Conservation (phyloP, 2,113 vertebrate genomes). For the Rhipidura dahli region DNA sequence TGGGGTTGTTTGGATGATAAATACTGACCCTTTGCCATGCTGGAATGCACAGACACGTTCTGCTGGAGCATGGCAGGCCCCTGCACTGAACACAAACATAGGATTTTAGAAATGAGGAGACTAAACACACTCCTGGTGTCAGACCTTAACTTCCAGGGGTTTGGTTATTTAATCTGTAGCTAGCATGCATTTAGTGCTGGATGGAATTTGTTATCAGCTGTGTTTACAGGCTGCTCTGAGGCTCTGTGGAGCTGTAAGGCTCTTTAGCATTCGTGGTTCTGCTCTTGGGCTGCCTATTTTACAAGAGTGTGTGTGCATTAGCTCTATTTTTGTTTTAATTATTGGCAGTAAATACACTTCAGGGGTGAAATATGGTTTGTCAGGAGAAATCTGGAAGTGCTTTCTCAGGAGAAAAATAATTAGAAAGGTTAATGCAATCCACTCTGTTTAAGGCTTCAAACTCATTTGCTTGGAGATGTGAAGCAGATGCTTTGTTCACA, state of each 20-base stretch:
- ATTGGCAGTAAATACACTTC: not conserved
- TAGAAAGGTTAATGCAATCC: conserved; percentile 59
- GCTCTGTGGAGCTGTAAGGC: not conserved
- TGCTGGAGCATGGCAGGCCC: not conserved
- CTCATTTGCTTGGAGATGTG: conserved; percentile 26
- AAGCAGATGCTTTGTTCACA: conserved; percentile 36
- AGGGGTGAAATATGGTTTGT: conserved; percentile 23
- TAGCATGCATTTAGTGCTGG: not conserved
- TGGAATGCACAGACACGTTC: not conserved
- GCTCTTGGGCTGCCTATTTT: not conserved
- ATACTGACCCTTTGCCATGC: not conserved
- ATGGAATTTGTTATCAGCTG: not conserved
- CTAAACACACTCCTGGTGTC: not conserved
- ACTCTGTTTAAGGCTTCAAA: not conserved
- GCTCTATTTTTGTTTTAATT: not conserved
- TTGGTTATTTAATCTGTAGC: not conserved
- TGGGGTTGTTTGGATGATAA: not conserved
- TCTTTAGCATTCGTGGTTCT: not conserved
- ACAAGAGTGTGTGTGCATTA: rapidly evolving
- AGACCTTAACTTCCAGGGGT: not conserved
- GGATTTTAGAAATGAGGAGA: not conserved
- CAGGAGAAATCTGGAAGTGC: conserved; percentile 50
- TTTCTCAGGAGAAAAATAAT: conserved; percentile 59
- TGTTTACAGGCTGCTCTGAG: not conserved
- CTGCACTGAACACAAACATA: not conserved